Evolutionary conservation across 2,888 invertebrate species (phyloP), one percentile per base, ranked within the genome.

Genomic region (Cephus pulcher): DNA sequence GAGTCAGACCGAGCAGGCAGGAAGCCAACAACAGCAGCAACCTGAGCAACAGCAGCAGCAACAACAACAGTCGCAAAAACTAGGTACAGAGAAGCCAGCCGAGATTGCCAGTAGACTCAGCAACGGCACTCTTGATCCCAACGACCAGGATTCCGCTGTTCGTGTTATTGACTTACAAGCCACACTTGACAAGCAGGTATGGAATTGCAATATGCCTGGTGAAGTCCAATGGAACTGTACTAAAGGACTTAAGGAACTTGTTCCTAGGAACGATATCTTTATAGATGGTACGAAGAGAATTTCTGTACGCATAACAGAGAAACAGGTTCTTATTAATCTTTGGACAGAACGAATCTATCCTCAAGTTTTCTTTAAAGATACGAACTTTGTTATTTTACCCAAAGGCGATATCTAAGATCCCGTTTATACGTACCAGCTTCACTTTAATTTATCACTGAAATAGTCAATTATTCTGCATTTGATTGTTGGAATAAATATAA

Each of bases 181-280:
- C 91, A 96, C 96, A 88, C 94, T 97, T 92, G 96, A 97, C 92
- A 97, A 97, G 92, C 97, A 97, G 95, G 97, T 97, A 91, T 86
- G 86, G 79, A 78, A 80, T 30, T 78, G 78, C 77, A 75, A 73
- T 76, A 70, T 68, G 56, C 56, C 56, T 56, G 56, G 56, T 56
- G 23, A 56, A 56, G 56, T 56, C 23, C 56, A 23, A 23, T 56
- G 56, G 56, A 23, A 56, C 56, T 56, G 56, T 56, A 23, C 56
- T 56, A 56, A 56, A 56, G 56, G 56, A 56, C 56, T 23, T 56
- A 56, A 56, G 56, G 23, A 56, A 56, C 23, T 56, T 15, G 23
- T 56, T 56, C 23, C 56, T 23, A 56, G 23, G 9, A 56, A 56
- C 56, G 56, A 15, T 56, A 23, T 56, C 23, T 56, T 56, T 56